Conservation (phyloP, 1,140 invertebrate species). For the Pogonognathellus flavescens region DNA sequence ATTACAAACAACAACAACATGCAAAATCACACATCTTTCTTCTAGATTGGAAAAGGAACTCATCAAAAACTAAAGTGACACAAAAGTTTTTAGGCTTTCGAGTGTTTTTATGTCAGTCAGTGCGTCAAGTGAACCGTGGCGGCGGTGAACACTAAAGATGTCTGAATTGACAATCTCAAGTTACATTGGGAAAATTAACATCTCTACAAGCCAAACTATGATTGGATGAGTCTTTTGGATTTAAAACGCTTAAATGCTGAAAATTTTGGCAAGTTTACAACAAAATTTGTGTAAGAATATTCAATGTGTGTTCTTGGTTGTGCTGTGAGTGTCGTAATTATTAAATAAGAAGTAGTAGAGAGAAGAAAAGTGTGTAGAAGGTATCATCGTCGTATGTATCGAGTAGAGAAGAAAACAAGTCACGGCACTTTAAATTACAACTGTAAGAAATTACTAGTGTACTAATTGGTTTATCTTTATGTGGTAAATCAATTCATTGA, state of each 20-base stretch:
- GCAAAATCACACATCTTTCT: too few relatives aligned
- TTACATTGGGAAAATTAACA: background rate
- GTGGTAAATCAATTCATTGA: slow-evolving; percentile 34
- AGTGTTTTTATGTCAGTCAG: background rate
- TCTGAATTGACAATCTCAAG: background rate
- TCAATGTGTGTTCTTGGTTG: slow-evolving; percentile 25
- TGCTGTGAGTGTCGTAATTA: background rate
- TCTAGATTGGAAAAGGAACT: too few relatives aligned
- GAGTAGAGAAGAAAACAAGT: background rate
- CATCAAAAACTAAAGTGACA: too few relatives aligned
- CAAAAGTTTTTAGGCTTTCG: too few relatives aligned
- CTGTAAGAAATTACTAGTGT: background rate
- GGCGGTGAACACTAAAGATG: slow-evolving; percentile 6
- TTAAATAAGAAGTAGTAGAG: background rate
- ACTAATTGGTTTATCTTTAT: slow-evolving; percentile 15
- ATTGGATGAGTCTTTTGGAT: slow-evolving; percentile 4
- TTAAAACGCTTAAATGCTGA: slow-evolving; percentile 32
- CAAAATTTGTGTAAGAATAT: background rate
- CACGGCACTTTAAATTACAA: background rate
- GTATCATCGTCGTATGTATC: too few relatives aligned
- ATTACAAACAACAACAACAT: too few relatives aligned
- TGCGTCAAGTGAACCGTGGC: slow-evolving; percentile 23
- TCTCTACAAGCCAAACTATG: background rate
- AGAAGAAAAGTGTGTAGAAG: too few relatives aligned
- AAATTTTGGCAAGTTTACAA: background rate